A percentile compares a stretch with the other conserved stretches of the same genome.
Evolutionary conservation across 2,888 invertebrate genomes (phyloP).

Genomic region (Drosophila phalerata): DNA sequence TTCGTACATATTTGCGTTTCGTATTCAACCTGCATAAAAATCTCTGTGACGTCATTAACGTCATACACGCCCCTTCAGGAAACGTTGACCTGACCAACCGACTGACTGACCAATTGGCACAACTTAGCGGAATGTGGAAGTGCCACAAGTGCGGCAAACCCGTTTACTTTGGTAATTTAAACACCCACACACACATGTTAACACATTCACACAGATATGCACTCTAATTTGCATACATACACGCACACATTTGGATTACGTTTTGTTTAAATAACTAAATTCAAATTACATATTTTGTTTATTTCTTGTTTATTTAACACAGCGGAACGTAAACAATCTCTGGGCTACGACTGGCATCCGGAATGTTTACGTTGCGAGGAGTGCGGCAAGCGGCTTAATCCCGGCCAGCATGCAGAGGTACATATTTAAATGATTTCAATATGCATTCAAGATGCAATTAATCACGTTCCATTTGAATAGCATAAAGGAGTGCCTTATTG

Average conservation of each 20-base stretch:
- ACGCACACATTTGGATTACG: conserved; percentile 27
- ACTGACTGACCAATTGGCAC: conserved; percentile 20
- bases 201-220: not conserved
- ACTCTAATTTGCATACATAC: conserved; percentile 8
- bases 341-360: conserved; percentile 95
- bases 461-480: conserved; percentile 81
- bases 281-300: conserved; percentile 57
- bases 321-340: conserved; percentile 94
- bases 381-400: conserved; percentile 92
- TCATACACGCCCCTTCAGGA: conserved; percentile 46
- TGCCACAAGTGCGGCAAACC: conserved; percentile 93
- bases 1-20: conserved; percentile 55
- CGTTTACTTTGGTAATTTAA: conserved; percentile 90
- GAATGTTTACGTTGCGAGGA: conserved; percentile 93
- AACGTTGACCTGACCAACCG: conserved; percentile 59
- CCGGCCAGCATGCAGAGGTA: conserved; percentile 94
- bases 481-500: conserved; percentile 94
- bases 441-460: conserved; percentile 25
- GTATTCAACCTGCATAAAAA: conserved; percentile 64
- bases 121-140: conserved; percentile 89
- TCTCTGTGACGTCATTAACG: conserved; percentile 60
- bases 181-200: conserved; percentile 48
- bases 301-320: conserved; percentile 73
- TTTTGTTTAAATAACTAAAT: conserved; percentile 65
- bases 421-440: conserved; percentile 13